Base-by-base conservation (phyloP, 2,113 vertebrate genomes). In the Alosa alosa region DNA sequence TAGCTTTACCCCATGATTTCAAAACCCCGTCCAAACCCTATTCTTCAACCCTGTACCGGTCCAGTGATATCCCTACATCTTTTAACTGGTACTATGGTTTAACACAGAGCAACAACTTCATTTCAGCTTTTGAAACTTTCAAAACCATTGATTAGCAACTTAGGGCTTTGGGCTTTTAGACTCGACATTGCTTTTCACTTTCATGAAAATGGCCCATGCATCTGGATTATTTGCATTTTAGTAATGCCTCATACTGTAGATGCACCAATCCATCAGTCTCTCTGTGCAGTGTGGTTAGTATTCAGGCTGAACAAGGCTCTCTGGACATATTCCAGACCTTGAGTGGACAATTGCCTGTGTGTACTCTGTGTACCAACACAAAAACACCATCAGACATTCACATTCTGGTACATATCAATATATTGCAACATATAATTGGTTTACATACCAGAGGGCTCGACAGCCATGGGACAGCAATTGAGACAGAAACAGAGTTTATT, bases 291-390 rank as follows among this genome's bases (percentile, higher is more conserved):
- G 72, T 17, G 31, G 72, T 78, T 78, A 78, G 72, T 78, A 78
- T 78, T 78, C 72, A 13, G 36, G 72, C 36, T 36, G 39, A 31
- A 39, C 72, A 4, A 4, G 13, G 13, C 25, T 6, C 72, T 5
- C 72, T 78, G 72, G 72, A 78, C 72, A 31, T 31, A 39, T 78
- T 78, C 72, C 72, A 78, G 72, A 39, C 31, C 72, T 39, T 78
- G 31, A 78, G 72, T 78, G 31, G 72, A 78, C 31, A 78, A 39
- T 78, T 39, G 1, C 72, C 72, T 78, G 31, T 15, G 2, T 36
- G 64, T 72, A 72, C 64, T 36, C 10, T 31, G 25, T 72, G 64
- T 72, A 31, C 64, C 64, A 72, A 11, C 64, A 31, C 64, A 39
- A 31, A 78, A 17, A 39, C 31, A 39, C 36, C 72, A 15, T 78